Base-by-base conservation (phyloP, 2,113 vertebrate genomes). In the Laticauda laticaudata region DNA sequence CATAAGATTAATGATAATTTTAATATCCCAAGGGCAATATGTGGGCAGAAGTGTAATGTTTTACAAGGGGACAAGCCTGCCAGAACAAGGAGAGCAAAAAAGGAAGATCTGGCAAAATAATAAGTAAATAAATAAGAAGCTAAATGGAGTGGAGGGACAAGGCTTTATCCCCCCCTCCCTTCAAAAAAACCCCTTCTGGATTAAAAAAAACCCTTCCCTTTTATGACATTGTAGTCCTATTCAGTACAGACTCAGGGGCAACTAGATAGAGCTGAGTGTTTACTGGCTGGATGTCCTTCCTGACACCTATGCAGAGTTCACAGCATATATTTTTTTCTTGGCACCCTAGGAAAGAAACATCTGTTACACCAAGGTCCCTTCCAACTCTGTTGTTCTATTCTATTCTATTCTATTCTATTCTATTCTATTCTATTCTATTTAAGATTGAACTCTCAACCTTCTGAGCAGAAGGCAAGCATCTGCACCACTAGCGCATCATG, bases 1-100 rank as follows among this genome's bases (percentile, higher is more conserved):
- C n/a, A 56, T 92, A 56, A 81, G 61, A 75, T 89, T 53, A 75
- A 54, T 89, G 88, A 88, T 69, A 92, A 89, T 75, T 54, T 81
- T 81, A 81, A 54, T 92, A 43, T 69, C 23, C n/a, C 57, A 88
- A 92, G 91, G 91, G 48, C 59, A 69, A 29, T 7, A 26, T 18
- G 53, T 53, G 12, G 53, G 29, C 51, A 81, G n/a, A 89, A 81
- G 21, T 81, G 18, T 18, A 81, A 24, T 51, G 39, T 85, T 51
- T 43, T 75, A 23, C 53, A 64, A 39, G 64, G 64, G 64, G 34
- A 23, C 15, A 54, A 34, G 29, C 18, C 51, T 61, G 57, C 12
- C 23, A 9, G 45, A 59, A 89, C 26, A 48, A 92, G 54, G 61
- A 56, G 14, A 75, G 24, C 24, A 11, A 24, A 15, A 55, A n/a